phyloP scores from a whole-genome alignment of 2,113 vertebrate genomes.

The Ammodytes marinus region DNA sequence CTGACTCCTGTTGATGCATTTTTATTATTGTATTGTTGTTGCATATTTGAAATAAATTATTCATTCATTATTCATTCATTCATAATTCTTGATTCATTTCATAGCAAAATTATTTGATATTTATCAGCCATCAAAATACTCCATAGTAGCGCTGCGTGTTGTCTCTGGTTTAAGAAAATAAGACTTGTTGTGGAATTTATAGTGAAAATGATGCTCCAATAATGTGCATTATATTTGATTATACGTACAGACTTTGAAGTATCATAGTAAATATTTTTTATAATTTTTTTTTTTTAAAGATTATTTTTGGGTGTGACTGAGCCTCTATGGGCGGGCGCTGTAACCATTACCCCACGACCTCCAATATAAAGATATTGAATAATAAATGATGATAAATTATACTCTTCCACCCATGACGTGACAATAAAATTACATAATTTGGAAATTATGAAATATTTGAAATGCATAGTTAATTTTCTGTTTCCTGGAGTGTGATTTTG shows the following conservation, averaged over 20 bases:
- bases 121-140: background rate
- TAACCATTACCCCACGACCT: no score
- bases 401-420: background rate
- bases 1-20: no score
- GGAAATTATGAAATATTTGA: background rate
- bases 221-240: background rate
- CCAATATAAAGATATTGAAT: no score
- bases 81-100: background rate
- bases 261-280: background rate
- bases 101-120: background rate
- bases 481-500: background rate
- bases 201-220: background rate
- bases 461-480: background rate
- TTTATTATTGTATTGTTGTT: no score
- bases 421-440: background rate
- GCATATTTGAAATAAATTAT: no score
- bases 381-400: background rate
- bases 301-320: background rate
- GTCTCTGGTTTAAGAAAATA: background rate
- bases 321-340: no score
- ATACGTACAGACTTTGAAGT: background rate
- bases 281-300: background rate
- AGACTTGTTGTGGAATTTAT: background rate
- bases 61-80: no score
- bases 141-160: background rate